These are phyloP conservation scores for Phrixothrix hirtus DNA, from an alignment of 2,888 invertebrate genomes.

Conservation along the genomic window DNA sequence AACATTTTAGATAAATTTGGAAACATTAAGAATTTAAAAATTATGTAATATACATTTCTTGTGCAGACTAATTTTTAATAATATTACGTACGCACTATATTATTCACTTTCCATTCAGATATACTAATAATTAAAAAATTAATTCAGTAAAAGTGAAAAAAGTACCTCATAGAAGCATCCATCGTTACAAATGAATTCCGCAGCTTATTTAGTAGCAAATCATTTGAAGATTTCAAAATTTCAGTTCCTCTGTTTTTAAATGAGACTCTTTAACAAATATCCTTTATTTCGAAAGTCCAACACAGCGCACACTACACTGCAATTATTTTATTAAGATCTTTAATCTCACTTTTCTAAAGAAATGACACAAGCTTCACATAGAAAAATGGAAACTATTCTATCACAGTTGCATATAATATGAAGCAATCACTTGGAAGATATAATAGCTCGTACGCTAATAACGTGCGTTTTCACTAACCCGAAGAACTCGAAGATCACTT, in stretches of 20 bases:
- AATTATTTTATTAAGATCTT: constrained; percentile 15
- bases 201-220: constrained; percentile 16
- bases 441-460: too few relatives aligned
- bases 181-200: constrained; percentile 28
- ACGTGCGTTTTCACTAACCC: neutral
- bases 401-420: too few relatives aligned
- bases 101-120: constrained; percentile 2
- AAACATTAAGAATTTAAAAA: too few relatives aligned
- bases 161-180: constrained; percentile 28
- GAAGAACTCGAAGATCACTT: constrained; percentile 11
- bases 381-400: too few relatives aligned
- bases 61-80: neutral
- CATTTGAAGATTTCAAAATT: constrained; percentile 28
- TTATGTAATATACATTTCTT: too few relatives aligned
- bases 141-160: constrained; percentile 30
- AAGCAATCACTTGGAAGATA: too few relatives aligned
- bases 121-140: constrained; percentile 25
- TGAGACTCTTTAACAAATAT: constrained; percentile 26
- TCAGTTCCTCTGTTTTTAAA: constrained; percentile 14
- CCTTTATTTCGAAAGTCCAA: constrained; percentile 21
- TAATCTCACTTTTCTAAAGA: constrained; percentile 19
- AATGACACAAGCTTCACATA: constrained; percentile 17
- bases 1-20: too few relatives aligned
- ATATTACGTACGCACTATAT: neutral
- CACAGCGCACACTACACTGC: constrained; percentile 17